phyloP scores from a whole-genome alignment of 53 echinoderm and acorn worm genomes.

The Astropecten irregularis region DNA sequence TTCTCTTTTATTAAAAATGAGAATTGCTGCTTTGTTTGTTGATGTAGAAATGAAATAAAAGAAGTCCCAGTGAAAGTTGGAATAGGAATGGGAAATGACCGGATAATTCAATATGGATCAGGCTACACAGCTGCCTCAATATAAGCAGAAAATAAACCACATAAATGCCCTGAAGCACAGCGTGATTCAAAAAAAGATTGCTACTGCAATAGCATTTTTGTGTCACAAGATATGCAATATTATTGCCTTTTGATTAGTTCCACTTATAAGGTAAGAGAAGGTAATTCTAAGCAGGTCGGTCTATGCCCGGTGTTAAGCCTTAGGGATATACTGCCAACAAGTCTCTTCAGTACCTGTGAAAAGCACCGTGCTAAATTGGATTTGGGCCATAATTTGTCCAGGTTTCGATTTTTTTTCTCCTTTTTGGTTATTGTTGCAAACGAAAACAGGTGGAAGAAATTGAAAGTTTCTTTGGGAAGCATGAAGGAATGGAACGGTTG shows the following conservation, averaged over 20 bases:
- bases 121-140: constrained; percentile 41
- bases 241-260: background rate
- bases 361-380: constrained; percentile 35
- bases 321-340: background rate
- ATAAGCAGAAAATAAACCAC: background rate
- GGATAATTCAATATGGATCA: constrained; percentile 42
- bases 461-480: background rate
- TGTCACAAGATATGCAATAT: background rate
- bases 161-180: constrained; percentile 28
- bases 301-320: background rate
- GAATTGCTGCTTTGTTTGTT: background rate
- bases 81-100: constrained; percentile 29
- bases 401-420: background rate
- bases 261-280: background rate
- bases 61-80: background rate
- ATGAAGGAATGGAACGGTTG: background rate
- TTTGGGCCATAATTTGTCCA: constrained; percentile 31
- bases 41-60: constrained; percentile 6
- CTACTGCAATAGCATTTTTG: background rate
- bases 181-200: background rate
- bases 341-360: constrained; percentile 22
- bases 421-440: constrained; percentile 38
- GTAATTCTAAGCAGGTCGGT: background rate
- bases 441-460: constrained; percentile 48
- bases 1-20: too few relatives aligned